Evolutionary conservation across 2,113 vertebrate genomes (phyloP).

Genomic region (Ceyx margarethae): DNA sequence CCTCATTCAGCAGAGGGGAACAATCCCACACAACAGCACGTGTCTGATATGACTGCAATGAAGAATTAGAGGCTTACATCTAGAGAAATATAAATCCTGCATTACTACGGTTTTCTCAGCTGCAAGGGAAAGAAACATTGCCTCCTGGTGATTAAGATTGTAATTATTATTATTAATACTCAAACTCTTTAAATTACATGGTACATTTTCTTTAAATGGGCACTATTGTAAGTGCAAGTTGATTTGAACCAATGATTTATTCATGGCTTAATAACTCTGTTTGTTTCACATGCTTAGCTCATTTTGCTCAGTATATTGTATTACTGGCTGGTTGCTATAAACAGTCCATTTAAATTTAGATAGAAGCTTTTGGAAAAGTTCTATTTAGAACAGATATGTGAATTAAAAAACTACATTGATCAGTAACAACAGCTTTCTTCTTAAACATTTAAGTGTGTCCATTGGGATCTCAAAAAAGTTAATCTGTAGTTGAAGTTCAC

Average conservation of each 20-base stretch:
- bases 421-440: background rate
- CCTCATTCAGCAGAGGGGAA: background rate
- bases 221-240: background rate
- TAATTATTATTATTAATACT: slow-evolving; percentile 45
- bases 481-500: background rate
- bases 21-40: background rate
- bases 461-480: background rate
- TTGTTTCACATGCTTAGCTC: background rate
- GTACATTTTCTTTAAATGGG: slow-evolving; percentile 28
- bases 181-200: slow-evolving; percentile 3
- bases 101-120: background rate
- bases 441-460: background rate
- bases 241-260: slow-evolving; percentile 35
- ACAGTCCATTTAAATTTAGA: slow-evolving; percentile 38
- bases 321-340: slow-evolving; percentile 42
- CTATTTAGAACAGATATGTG: background rate
- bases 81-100: background rate
- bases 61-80: background rate
- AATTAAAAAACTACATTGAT: background rate
- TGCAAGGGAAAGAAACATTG: slow-evolving; percentile 47
- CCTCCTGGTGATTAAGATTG: slow-evolving; percentile 53
- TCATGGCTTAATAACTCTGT: background rate
- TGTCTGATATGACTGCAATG: background rate
- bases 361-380: slow-evolving; percentile 27
- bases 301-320: slow-evolving; percentile 10